phyloP scores from a whole-genome alignment of 2,797 vertebrate species.

The Pangasius sanitwongsei region DNA sequence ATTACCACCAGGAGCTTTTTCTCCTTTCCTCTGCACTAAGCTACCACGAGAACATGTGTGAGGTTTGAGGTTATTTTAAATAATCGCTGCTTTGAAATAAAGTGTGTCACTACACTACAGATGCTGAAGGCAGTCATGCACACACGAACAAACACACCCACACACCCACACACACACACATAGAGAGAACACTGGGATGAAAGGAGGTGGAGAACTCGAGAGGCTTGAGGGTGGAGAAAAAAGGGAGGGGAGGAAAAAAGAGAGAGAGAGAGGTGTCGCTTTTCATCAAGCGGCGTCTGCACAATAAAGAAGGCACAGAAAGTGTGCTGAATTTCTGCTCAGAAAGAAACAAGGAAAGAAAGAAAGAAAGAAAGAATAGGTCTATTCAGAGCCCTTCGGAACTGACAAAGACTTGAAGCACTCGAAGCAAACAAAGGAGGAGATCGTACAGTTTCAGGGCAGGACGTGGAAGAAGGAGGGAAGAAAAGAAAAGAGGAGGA shows the following conservation, averaged over 20 bases:
- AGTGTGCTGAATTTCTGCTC: constrained; percentile 34
- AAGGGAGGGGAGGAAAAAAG: constrained; percentile 36
- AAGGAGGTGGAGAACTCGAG: constrained; percentile 36
- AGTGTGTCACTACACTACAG: constrained; percentile 3
- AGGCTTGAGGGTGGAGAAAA: constrained; percentile 55
- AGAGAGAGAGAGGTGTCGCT: constrained; percentile 51
- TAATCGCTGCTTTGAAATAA: constrained; percentile 20
- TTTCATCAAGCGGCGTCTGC: constrained; percentile 33
- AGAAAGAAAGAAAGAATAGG: background rate
- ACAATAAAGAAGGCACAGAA: constrained; percentile 48
- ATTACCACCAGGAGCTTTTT: background rate
- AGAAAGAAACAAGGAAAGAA: background rate
- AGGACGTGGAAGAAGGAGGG: constrained; percentile 17
- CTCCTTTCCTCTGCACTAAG: background rate
- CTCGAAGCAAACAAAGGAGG: constrained; percentile 37
- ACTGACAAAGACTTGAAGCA: constrained; percentile 25
- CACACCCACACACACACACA: constrained; percentile 18
- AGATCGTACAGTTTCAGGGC: constrained; percentile 27
- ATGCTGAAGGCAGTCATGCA: constrained; percentile 10
- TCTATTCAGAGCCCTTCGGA: constrained; percentile 11
- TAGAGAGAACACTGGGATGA: constrained; percentile 32
- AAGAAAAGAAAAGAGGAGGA: constrained; percentile 30
- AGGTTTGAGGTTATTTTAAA: background rate
- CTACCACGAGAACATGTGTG: constrained; percentile 1
- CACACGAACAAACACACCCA: constrained; percentile 9